phyloP scores from a whole-genome alignment of 1,140 invertebrate genomes.

The Nasonia vitripennis region DNA sequence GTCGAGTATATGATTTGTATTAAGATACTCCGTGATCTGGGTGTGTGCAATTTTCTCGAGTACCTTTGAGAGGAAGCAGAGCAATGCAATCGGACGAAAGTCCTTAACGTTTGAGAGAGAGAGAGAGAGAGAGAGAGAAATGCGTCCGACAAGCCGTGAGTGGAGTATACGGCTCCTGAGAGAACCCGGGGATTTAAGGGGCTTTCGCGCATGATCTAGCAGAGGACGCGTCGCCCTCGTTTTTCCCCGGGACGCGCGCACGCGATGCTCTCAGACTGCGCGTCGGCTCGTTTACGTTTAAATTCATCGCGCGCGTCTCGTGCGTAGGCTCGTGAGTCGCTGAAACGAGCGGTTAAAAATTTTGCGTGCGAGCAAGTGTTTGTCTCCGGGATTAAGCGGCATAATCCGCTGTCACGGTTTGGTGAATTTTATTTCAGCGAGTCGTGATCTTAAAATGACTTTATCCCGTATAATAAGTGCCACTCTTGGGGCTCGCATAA shows the following conservation, averaged over 20 bases:
- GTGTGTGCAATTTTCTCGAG: too few relatives aligned
- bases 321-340: constrained; percentile 22
- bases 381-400: too few relatives aligned
- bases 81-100: too few relatives aligned
- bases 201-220: constrained; percentile 57
- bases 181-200: constrained; percentile 57
- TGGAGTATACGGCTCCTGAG: not conserved
- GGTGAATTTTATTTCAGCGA: too few relatives aligned
- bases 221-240: constrained; percentile 42
- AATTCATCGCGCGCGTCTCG: constrained; percentile 59
- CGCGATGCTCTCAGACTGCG: constrained; percentile 25
- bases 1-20: too few relatives aligned
- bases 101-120: too few relatives aligned
- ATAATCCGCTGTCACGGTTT: too few relatives aligned
- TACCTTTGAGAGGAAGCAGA: too few relatives aligned
- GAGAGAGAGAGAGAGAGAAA: not conserved
- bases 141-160: constrained; percentile 8
- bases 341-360: too few relatives aligned
- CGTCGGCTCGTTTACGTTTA: constrained; percentile 56
- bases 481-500: not conserved
- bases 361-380: too few relatives aligned
- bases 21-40: too few relatives aligned
- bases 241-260: constrained; percentile 18
- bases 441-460: not conserved
- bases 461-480: not conserved